phyloP scores from a whole-genome alignment of 1,140 invertebrate species.

The Drosophila quadrilineata region DNA sequence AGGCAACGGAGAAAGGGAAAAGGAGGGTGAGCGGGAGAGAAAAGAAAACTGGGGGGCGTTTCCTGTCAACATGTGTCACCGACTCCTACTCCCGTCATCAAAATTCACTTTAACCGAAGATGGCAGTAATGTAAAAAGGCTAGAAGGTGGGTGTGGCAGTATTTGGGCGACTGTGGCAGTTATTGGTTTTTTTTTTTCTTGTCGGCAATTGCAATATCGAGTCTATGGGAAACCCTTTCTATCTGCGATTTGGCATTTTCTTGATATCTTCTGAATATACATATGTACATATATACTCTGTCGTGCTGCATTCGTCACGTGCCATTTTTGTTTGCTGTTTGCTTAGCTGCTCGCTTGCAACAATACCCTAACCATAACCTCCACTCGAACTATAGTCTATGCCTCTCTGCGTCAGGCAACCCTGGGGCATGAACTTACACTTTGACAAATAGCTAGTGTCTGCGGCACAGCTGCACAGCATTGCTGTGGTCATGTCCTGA shows the following conservation, averaged over 20 bases:
- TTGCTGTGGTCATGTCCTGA: slow-evolving; percentile 69
- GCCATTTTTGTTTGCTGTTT: slow-evolving; percentile 34
- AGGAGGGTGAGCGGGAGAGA: not conserved
- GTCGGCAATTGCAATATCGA: not conserved
- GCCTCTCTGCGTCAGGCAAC: not conserved
- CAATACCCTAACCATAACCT: not conserved
- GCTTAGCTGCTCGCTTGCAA: slow-evolving; percentile 1
- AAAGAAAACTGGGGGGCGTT: slow-evolving; percentile 31
- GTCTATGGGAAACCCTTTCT: slow-evolving; percentile 10
- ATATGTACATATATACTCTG: slow-evolving; percentile 9
- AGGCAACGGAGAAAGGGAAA: too few relatives aligned
- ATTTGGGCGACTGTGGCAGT: not conserved
- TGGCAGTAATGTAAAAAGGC: not conserved
- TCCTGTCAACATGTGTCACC: slow-evolving; percentile 49
- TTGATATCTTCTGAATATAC: slow-evolving; percentile 11
- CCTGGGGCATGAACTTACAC: not conserved
- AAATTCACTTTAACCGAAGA: slow-evolving; percentile 52
- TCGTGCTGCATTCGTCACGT: slow-evolving; percentile 46
- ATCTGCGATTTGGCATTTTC: not conserved
- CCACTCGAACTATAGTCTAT: not conserved
- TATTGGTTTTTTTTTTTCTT: slow-evolving; percentile 23
- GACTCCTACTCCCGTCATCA: slow-evolving; percentile 59
- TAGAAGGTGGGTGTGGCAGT: not conserved
- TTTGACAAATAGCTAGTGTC: slow-evolving; percentile 56
- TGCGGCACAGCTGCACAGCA: slow-evolving; percentile 64